Percentiles rank a stretch among this genome's conserved stretches.
Conservation (phyloP, 2,888 invertebrate genomes). For the Acrocera orbiculus region DNA sequence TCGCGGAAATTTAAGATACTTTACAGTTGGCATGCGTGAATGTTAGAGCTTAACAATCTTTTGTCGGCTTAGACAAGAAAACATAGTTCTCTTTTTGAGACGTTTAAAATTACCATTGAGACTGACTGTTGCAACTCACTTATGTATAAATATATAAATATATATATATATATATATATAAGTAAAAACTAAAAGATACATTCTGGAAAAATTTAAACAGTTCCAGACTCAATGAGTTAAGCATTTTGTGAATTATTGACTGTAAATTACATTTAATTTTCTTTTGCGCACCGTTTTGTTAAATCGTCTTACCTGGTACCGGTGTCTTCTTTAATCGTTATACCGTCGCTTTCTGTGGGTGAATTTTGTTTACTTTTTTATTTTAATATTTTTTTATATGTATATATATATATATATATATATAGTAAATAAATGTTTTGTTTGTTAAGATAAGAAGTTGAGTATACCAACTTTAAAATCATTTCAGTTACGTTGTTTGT, state of each 20-base stretch:
- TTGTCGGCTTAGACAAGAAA: slow-evolving; percentile 5
- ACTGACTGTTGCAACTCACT: no score
- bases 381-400: neutral
- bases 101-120: slow-evolving; percentile 4
- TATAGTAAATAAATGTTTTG: neutral
- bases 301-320: neutral
- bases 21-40: slow-evolving; percentile 7
- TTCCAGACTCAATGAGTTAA: no score
- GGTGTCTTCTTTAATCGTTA: neutral
- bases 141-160: no score
- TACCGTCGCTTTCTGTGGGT: neutral
- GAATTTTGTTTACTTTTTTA: neutral
- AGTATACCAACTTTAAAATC: neutral
- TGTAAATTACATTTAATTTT: slow-evolving; percentile 10
- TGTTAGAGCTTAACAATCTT: slow-evolving; percentile 1
- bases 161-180: no score
- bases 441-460: neutral
- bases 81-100: slow-evolving; percentile 1
- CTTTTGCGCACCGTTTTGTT: slow-evolving; percentile 3
- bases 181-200: no score
- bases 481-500: neutral
- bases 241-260: slow-evolving; percentile 10
- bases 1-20: slow-evolving; percentile 6
- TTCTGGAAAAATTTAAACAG: no score
- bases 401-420: neutral